phyloP scores from a whole-genome alignment of 2,888 invertebrate genomes.

The Rambutsinella grinnellia region DNA sequence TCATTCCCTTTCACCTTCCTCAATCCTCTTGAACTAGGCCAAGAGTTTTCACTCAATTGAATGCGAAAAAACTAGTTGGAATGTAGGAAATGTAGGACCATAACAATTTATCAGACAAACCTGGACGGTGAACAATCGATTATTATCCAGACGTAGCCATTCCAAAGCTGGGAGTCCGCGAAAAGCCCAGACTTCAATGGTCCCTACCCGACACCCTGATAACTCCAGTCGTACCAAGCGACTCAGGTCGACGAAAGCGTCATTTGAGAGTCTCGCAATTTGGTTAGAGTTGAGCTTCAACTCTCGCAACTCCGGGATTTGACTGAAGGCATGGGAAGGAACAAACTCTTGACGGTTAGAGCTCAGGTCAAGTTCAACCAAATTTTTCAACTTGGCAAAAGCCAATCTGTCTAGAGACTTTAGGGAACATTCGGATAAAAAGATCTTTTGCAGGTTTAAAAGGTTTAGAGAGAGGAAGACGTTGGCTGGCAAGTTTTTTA shows the following conservation, averaged over 20 bases:
- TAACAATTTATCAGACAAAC: slow-evolving; percentile 23
- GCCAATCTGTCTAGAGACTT: slow-evolving; percentile 79
- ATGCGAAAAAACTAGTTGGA: slow-evolving; percentile 14
- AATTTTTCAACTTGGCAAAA: slow-evolving; percentile 82
- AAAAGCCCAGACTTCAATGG: slow-evolving; percentile 80
- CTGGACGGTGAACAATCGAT: slow-evolving; percentile 74
- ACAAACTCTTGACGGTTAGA: slow-evolving; percentile 78
- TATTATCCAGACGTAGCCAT: slow-evolving; percentile 83
- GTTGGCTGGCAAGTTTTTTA: slow-evolving; percentile 78
- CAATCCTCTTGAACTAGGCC: slow-evolving; percentile 5
- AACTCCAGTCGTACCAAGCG: slow-evolving; percentile 81
- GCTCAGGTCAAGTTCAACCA: slow-evolving; percentile 86
- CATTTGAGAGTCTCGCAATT: slow-evolving; percentile 78
- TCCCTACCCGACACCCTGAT: slow-evolving; percentile 79
- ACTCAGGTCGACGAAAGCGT: slow-evolving; percentile 73
- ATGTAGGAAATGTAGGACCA: background rate
- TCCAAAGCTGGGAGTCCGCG: slow-evolving; percentile 81
- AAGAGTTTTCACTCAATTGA: slow-evolving; percentile 7
- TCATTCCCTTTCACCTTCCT: background rate
- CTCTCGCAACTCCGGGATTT: slow-evolving; percentile 81
- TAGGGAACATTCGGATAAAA: slow-evolving; percentile 79
- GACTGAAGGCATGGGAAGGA: slow-evolving; percentile 81
- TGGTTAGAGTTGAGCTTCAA: slow-evolving; percentile 82
- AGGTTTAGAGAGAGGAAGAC: slow-evolving; percentile 82
- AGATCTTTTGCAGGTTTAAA: slow-evolving; percentile 84